Evolutionary conservation across 2,888 invertebrate species (phyloP).

Genomic region (Sthenelais limicola): DNA sequence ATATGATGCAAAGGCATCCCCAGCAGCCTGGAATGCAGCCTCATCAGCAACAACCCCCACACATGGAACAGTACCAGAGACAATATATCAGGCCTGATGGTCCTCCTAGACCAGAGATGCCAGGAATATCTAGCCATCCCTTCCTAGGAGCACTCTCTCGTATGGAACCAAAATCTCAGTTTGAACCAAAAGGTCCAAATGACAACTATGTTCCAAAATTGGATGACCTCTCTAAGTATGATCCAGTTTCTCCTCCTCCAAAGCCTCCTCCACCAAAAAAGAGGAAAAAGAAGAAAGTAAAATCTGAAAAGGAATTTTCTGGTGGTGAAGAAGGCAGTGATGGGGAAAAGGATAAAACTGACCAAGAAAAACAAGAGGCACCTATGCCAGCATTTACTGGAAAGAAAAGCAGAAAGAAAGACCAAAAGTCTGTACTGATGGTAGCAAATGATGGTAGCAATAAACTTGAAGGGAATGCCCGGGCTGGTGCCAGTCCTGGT

Average conservation of each 20-base stretch:
- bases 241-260: too few species aligned
- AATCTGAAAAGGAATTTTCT: background rate
- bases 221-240: too few species aligned
- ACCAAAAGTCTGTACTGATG: too few species aligned
- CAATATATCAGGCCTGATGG: too few species aligned
- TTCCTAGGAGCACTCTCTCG: slow-evolving; percentile 26
- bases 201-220: too few species aligned
- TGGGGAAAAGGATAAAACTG: background rate
- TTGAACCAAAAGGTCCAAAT: background rate
- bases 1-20: background rate
- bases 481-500: background rate
- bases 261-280: too few species aligned
- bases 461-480: background rate
- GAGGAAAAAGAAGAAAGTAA: too few species aligned
- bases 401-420: too few species aligned
- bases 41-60: background rate
- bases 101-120: background rate
- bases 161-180: slow-evolving; percentile 25
- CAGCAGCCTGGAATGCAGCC: background rate
- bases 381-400: background rate
- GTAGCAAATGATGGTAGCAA: background rate
- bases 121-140: slow-evolving; percentile 8
- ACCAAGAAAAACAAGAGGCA: background rate
- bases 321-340: background rate
- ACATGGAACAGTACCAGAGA: background rate